phyloP scores from a whole-genome alignment of 1,140 invertebrate species.

The Sitophilus oryzae region DNA sequence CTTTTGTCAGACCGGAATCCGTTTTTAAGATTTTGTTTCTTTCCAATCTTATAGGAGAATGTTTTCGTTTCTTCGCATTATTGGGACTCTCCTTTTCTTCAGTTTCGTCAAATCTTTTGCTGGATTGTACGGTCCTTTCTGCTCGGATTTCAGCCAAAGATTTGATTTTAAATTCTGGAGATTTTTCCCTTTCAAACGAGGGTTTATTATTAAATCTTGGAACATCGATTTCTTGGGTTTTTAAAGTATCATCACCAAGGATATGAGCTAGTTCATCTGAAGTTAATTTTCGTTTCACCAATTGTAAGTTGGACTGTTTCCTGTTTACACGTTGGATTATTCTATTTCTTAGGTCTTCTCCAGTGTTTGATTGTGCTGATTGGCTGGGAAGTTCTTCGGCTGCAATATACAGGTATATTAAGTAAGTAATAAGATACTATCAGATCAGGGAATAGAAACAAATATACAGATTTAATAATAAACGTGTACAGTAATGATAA shows the following conservation, averaged over 20 bases:
- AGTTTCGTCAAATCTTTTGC: neutral
- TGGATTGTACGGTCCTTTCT: conserved; percentile 11
- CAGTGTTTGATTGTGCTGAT: too few species aligned
- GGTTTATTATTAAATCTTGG: neutral
- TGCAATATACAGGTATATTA: too few species aligned
- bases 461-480: too few species aligned
- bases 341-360: conserved; percentile 27
- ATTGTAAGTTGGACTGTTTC: too few species aligned
- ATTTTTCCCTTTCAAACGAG: neutral
- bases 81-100: neutral
- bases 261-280: conserved; percentile 8
- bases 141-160: conserved; percentile 13
- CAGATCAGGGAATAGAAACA: too few species aligned
- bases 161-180: conserved; percentile 7
- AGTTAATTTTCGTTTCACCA: conserved; percentile 21
- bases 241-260: neutral
- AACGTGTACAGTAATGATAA: too few species aligned
- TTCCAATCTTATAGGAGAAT: conserved; percentile 5
- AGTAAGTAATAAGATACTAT: too few species aligned
- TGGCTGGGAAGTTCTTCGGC: too few species aligned
- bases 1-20: conserved; percentile 11
- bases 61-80: conserved; percentile 1
- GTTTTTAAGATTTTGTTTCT: neutral
- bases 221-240: neutral
- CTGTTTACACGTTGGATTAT: conserved; percentile 19